Evolutionary conservation across 2,113 vertebrate genomes (phyloP), one percentile per base, ranked within the genome.

Genomic region (Ptilorrhoa leucosticta): DNA sequence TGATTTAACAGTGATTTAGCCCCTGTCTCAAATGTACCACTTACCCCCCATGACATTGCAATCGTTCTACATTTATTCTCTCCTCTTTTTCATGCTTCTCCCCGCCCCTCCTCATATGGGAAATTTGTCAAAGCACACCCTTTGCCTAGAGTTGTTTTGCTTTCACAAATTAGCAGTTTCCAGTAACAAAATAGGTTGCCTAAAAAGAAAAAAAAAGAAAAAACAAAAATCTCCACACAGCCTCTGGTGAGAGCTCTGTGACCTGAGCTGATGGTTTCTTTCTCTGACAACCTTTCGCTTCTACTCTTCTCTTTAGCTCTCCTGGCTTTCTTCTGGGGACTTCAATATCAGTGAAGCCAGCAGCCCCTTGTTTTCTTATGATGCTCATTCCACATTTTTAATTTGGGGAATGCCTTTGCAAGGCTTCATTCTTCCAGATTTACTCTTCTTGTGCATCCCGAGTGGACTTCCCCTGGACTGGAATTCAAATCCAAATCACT

Each of bases 1-100:
- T 97, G 96, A 97, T 97, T 97, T 97, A 96, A 92, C 91, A 92
- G 95, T 97, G 95, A 97, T 95, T 97, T 97, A 97, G 96, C 91
- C 96, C 96, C 94, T 95, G 94, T 96, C 95, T 97, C 94, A 83
- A 96, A 94, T 7, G 14, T 86, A 94, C 93, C 93, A 94, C 95
- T 97, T 96, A 96, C 96, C 95, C 95, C 91, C 83, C 93, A 92
- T 95, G 95, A 97, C 96, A 97, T 75, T 93, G 91, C 94, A 95
- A 96, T 95, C 72, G 51, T 89, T 95, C 96, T 91, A 92, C 96
- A 96, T 96, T 96, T 95, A 97, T 97, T 97, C 95, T 84, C 93
- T 95, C 86, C 81, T 97, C 94, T 95, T 96, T 94, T 92, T 85
- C 91, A 89, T 94, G 93, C 91, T 93, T 92, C 86, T 94, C 86